Conservation (phyloP, 1,140 invertebrate genomes). For the Camponotus pennsylvanicus region DNA sequence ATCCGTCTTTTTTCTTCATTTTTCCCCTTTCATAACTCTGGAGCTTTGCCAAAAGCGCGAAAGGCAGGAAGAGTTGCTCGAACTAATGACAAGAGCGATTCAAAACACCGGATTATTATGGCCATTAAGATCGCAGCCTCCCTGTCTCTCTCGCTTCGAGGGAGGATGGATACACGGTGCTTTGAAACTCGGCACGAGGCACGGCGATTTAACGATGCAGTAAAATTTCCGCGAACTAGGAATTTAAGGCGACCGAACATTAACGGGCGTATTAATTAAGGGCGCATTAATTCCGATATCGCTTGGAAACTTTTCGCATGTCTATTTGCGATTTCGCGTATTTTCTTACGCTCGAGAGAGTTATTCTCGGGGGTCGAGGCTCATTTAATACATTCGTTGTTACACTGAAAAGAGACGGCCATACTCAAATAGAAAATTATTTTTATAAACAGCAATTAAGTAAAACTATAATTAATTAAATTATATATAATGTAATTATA, state of each 20-base stretch:
- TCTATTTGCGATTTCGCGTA: conserved; percentile 14
- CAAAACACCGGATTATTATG: conserved; percentile 67
- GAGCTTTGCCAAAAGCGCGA: conserved; percentile 52
- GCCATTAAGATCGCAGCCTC: conserved; percentile 66
- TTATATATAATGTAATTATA: background rate
- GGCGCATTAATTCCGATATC: conserved; percentile 45
- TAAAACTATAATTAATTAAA: conserved; percentile 21
- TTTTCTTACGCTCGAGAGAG: background rate
- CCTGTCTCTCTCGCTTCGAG: conserved; percentile 22
- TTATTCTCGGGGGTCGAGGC: background rate
- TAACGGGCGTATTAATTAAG: conserved; percentile 62
- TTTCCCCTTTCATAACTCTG: conserved; percentile 23
- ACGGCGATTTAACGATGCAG: conserved; percentile 59
- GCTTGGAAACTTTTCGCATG: conserved; percentile 10
- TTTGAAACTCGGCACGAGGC: conserved; percentile 57
- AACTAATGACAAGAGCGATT: conserved; percentile 71
- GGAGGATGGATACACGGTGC: conserved; percentile 10
- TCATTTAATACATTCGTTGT: background rate
- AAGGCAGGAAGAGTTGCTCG: conserved; percentile 60
- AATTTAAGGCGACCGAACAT: conserved; percentile 48
- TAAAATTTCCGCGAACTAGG: conserved; percentile 60
- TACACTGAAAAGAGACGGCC: background rate
- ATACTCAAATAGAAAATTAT: background rate
- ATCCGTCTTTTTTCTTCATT: background rate
- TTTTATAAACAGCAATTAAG: conserved; percentile 5